Conservation (phyloP, 2,113 vertebrate genomes). For the Argyrosomus japonicus region DNA sequence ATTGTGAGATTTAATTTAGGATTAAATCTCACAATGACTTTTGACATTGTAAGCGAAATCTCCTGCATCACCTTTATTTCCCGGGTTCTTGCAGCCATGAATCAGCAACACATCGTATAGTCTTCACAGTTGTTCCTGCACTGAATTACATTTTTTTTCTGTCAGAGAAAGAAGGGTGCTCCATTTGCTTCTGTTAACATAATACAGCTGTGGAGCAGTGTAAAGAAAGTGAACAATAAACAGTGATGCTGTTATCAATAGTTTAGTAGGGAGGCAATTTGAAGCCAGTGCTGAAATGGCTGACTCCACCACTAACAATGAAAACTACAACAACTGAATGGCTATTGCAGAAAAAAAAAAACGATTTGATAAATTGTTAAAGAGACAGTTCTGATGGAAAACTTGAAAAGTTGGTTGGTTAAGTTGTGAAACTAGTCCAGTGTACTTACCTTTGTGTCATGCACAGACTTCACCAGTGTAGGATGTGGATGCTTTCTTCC, state of each 20-base stretch:
- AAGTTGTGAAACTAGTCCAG: conserved; percentile 2
- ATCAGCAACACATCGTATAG: conserved; percentile 10
- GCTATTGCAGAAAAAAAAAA: background rate
- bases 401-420: background rate
- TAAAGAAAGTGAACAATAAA: background rate
- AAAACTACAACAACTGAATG: background rate
- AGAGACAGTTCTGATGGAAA: background rate
- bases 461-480: conserved; percentile 28
- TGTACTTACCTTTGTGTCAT: conserved; percentile 1
- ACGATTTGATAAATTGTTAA: background rate
- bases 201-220: background rate
- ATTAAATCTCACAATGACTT: conserved; percentile 7
- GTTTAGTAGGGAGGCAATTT: background rate
- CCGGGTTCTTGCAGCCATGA: conserved; percentile 8
- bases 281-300: no score
- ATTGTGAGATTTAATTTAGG: conserved; percentile 23
- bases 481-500: conserved; percentile 60
- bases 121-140: conserved; percentile 16
- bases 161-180: background rate
- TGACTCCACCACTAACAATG: background rate
- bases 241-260: background rate
- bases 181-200: background rate
- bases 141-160: background rate
- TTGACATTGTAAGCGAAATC: background rate
- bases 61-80: background rate